These are phyloP conservation scores for Thymallus thymallus DNA, from an alignment of 2,113 vertebrate genomes.

Conservation along the genomic window DNA sequence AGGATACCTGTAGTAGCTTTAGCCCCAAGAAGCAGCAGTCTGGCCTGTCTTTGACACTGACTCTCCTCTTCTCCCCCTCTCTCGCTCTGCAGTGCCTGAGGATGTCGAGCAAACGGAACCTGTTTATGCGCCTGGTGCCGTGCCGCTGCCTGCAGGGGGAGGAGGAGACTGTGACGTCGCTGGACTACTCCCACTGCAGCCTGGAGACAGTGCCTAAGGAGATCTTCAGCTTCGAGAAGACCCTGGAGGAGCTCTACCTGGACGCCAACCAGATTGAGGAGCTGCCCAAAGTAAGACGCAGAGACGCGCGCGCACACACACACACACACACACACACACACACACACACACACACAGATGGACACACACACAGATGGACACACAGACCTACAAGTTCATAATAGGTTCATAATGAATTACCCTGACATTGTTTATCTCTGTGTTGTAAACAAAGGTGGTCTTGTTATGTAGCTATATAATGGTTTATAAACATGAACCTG, in stretches of 20 bases:
- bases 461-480: too few species aligned
- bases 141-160: constrained; percentile 97
- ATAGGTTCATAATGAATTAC: not conserved
- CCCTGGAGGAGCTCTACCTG: constrained; percentile 96
- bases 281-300: constrained; percentile 89
- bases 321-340: too few species aligned
- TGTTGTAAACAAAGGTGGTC: too few species aligned
- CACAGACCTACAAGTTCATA: not conserved
- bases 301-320: not conserved
- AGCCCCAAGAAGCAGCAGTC: too few species aligned
- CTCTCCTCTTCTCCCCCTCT: not conserved
- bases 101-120: constrained; percentile 93
- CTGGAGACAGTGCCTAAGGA: constrained; percentile 98
- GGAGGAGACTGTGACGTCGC: constrained; percentile 91
- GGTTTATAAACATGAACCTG: too few species aligned
- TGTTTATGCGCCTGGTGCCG: constrained; percentile 95
- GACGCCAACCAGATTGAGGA: constrained; percentile 99
- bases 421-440: too few species aligned
- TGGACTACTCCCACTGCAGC: constrained; percentile 99
- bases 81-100: constrained; percentile 79
- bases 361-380: not conserved
- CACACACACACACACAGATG: not conserved
- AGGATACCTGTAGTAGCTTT: too few species aligned
- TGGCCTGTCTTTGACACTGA: not conserved
- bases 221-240: constrained; percentile 98